Conservation (phyloP, 2,797 vertebrate species). For the Netta rufina region DNA sequence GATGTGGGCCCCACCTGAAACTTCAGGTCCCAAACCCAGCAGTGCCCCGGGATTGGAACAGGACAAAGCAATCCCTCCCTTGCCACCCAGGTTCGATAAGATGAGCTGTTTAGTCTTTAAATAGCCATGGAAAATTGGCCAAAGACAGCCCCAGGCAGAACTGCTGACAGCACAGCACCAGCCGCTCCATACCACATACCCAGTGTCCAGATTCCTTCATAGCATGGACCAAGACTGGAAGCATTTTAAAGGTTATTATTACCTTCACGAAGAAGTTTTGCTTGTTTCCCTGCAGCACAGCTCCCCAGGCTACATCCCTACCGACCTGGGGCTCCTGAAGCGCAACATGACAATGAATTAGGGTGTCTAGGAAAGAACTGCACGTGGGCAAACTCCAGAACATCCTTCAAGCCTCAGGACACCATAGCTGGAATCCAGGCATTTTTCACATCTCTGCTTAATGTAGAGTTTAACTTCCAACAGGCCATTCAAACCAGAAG, state of each 20-base stretch:
- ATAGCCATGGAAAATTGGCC: fast-evolving
- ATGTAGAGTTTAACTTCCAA: neutral
- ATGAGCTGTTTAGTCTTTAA: neutral
- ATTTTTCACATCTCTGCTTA: neutral
- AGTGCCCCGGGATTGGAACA: neutral
- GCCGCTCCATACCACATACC: neutral
- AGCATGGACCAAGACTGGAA: neutral
- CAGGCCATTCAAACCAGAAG: neutral
- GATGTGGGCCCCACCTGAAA: neutral
- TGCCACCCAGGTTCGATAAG: fast-evolving
- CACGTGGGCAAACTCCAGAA: neutral
- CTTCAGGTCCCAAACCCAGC: neutral
- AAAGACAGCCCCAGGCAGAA: neutral
- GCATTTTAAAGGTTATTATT: neutral
- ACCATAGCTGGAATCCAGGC: neutral
- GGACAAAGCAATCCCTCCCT: neutral
- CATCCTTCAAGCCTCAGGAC: neutral
- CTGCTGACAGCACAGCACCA: neutral
- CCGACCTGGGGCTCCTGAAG: neutral
- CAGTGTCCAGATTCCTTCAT: fast-evolving
- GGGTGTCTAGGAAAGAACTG: neutral
- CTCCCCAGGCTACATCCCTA: neutral
- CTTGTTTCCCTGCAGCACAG: neutral
- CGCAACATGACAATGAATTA: fast-evolving
- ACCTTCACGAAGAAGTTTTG: neutral